Evolutionary conservation across 2,113 vertebrate species (phyloP).

Genomic region (Donacobius atricapilla): DNA sequence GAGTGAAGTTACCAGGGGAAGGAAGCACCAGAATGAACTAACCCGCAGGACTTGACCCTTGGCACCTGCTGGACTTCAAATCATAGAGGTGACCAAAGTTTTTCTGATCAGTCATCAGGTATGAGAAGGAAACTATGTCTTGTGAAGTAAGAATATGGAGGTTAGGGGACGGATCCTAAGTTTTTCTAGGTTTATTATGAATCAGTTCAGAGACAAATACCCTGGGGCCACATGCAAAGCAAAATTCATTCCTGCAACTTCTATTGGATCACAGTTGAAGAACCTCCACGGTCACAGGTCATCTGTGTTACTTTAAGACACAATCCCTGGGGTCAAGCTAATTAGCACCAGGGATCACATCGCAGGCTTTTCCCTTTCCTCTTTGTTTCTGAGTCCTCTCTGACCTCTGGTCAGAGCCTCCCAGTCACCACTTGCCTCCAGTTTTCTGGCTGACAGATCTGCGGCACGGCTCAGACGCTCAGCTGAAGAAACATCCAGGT

Average conservation of each 20-base stretch:
- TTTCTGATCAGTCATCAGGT: not conserved
- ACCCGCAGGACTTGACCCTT: not conserved
- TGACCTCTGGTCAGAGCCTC: not conserved
- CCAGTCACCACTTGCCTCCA: not conserved
- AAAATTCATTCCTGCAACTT: not conserved
- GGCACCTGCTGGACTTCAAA: not conserved
- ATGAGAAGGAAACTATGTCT: not conserved
- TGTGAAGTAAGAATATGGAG: not conserved
- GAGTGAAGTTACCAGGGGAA: not conserved
- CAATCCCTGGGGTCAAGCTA: conserved; percentile 42
- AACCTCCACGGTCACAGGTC: not conserved
- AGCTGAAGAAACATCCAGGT: not conserved
- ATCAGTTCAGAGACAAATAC: not conserved
- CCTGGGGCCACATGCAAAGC: conserved; percentile 4
- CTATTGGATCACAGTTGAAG: conserved; percentile 35
- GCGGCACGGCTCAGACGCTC: not conserved
- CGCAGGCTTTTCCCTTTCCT: not conserved
- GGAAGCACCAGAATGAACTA: not conserved
- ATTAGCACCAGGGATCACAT: conserved; percentile 40
- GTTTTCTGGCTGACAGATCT: not conserved
- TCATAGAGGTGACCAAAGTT: not conserved
- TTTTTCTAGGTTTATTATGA: conserved; percentile 9
- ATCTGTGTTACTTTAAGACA: conserved; percentile 37
- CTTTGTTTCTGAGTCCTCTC: not conserved
- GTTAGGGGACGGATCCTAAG: not conserved